Conservation (phyloP, 2,797 vertebrate species). For the Helarctos malayanus region DNA sequence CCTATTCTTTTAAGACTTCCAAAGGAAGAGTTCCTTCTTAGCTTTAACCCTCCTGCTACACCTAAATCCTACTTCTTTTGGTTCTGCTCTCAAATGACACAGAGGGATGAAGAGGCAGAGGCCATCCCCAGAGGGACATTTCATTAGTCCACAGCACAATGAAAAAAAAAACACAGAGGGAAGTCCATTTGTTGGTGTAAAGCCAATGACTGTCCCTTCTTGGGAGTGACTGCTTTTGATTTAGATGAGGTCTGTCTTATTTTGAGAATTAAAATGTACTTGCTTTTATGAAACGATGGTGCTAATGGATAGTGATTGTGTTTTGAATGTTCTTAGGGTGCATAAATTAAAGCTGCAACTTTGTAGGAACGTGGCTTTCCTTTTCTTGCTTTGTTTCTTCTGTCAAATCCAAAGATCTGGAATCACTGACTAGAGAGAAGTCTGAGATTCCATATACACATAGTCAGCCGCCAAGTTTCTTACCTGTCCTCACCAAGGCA, state of each 20-base stretch:
- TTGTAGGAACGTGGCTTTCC: constrained; percentile 17
- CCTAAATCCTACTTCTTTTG: neutral
- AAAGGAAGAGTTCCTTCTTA: neutral
- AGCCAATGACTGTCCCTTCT: constrained; percentile 3
- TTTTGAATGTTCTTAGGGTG: neutral
- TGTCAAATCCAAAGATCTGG: constrained; percentile 38
- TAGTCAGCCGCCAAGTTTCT: neutral
- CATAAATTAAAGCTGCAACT: constrained; percentile 8
- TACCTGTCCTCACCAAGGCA: neutral
- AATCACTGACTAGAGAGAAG: neutral
- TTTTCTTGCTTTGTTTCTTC: constrained; percentile 43
- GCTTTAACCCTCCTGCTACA: neutral
- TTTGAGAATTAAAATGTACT: constrained; percentile 2
- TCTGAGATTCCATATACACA: neutral
- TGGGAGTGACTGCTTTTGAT: constrained; percentile 3
- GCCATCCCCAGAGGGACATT: neutral
- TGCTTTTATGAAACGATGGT: constrained; percentile 5
- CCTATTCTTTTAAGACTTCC: neutral
- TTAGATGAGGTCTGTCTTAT: neutral
- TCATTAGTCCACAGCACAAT: neutral
- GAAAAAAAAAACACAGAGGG: neutral
- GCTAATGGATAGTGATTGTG: neutral
- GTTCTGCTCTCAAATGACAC: constrained; percentile 5
- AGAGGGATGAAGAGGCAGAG: neutral
- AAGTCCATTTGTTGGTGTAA: neutral